These are phyloP conservation scores for Takifugu bimaculatus DNA, from an alignment of 2,113 vertebrate genomes.

Conservation along the genomic window DNA sequence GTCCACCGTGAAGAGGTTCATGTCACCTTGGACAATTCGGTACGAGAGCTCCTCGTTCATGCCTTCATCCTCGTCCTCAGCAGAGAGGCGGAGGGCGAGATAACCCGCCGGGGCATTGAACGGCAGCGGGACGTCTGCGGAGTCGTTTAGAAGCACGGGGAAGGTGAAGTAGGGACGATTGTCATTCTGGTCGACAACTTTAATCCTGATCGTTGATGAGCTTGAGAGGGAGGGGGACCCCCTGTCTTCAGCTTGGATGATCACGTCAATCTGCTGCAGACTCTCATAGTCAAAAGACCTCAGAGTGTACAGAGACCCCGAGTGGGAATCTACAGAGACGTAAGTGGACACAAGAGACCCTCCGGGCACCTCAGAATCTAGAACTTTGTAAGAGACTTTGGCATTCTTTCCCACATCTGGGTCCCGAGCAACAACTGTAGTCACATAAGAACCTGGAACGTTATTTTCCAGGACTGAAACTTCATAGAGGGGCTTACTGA, in stretches of 20 bases:
- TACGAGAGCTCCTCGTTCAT: constrained; percentile 55
- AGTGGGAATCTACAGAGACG: constrained; percentile 59
- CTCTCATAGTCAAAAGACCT: constrained; percentile 67
- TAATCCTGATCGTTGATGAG: constrained; percentile 52
- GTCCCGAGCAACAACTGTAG: constrained; percentile 72
- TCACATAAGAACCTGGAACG: constrained; percentile 73
- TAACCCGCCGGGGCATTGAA: constrained; percentile 56
- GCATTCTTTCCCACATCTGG: constrained; percentile 65
- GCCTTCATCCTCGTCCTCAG: constrained; percentile 63
- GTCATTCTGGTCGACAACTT: constrained; percentile 72
- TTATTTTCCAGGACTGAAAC: constrained; percentile 76
- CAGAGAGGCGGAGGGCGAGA: constrained; percentile 55
- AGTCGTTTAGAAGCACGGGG: constrained; percentile 55
- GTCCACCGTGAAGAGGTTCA: constrained; percentile 57
- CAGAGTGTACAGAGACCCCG: constrained; percentile 60
- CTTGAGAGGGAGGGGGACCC: constrained; percentile 57
- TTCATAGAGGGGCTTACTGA: constrained; percentile 70
- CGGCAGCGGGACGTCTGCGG: constrained; percentile 62
- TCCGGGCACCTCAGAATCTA: constrained; percentile 50
- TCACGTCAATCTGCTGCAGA: constrained; percentile 58
- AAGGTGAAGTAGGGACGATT: constrained; percentile 63
- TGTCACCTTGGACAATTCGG: constrained; percentile 60
- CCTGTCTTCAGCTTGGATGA: constrained; percentile 62
- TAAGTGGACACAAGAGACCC: constrained; percentile 54
- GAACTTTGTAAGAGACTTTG: constrained; percentile 66